Evolutionary conservation across 2,888 invertebrate genomes (phyloP), one percentile per base, ranked within the genome.

Genomic region (Chouioia cunea): DNA sequence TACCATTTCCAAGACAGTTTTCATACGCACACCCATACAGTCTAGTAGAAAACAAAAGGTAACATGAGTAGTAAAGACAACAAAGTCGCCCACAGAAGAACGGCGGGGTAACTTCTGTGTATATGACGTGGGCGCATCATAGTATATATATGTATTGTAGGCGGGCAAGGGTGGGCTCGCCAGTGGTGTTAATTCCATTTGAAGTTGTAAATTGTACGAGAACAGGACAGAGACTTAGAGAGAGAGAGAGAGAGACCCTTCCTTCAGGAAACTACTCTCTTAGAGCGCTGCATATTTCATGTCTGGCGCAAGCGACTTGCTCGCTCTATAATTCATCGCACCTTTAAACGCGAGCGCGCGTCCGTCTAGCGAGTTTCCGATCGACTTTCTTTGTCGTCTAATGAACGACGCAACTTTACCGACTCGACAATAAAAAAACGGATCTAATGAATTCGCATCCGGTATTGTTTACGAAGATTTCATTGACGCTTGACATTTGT

Each of bases 281-380:
- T 82, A 84, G 80, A 81, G 78, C 79, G 76, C 77, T 85, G 81
- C 81, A 84, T 85, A 84, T 83, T 85, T 84, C 79, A 84, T 82
- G 80, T 74, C 65, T 66, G 77, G 59, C 70, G 67, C 70, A 65
- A 54, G 65, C 48, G 79, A 80, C 78, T 80, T 73, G 76, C 67
- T 75, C 75, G 75, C 78, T 83, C 77, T 79, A 82, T 83, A 80
- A 82, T 83, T 82, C 76, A 73, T 73, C 52, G 59, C 23, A 52
- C 53, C 62, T 66, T 36, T 36, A 58, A 27, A 57, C 16, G 18
- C 60, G 2, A 10, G 22, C 27, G 36, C 36, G 36, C 6, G 6
- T n/a, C n/a, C n/a, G 27, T 36, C 36, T 36, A 18, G 6, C 48
- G 48, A n/a, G 16, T 48, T 18, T 18, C 18, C 48, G 4, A 16